These are phyloP conservation scores for Platycheirus albimanus DNA, from an alignment of 2,888 invertebrate species.

Conservation along the genomic window DNA sequence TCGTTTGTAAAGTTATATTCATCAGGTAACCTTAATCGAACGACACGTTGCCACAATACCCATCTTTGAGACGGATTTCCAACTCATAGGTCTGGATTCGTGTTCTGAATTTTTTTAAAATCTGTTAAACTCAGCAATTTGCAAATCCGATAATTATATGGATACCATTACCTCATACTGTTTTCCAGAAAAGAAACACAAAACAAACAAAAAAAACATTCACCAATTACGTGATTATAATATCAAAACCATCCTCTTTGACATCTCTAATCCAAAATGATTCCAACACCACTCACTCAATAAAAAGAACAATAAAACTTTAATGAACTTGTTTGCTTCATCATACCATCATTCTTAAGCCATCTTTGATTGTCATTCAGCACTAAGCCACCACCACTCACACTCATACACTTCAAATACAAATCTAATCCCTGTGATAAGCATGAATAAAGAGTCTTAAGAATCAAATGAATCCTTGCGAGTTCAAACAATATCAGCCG, in stretches of 20 bases:
- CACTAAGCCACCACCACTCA: conserved; percentile 7
- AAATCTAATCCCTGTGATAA: conserved; percentile 49
- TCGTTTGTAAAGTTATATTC: too few species aligned
- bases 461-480: conserved; percentile 55
- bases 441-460: conserved; percentile 42
- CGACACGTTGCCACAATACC: too few species aligned
- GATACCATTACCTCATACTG: neutral
- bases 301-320: conserved; percentile 38
- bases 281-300: neutral
- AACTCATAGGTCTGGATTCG: too few species aligned
- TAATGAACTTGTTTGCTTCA: conserved; percentile 64
- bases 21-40: too few species aligned
- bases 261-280: conserved; percentile 31
- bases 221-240: conserved; percentile 26
- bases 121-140: neutral
- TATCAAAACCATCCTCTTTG: conserved; percentile 18
- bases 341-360: conserved; percentile 30
- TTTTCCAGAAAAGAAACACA: neutral
- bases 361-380: conserved; percentile 44
- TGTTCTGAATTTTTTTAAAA: too few species aligned
- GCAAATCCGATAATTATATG: neutral
- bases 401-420: conserved; percentile 3
- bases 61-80: too few species aligned
- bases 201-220: conserved; percentile 11
- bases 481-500: conserved; percentile 53